These are phyloP conservation scores for Hylyphantes graminicola DNA, from an alignment of 1,140 invertebrate genomes.

Conservation along the genomic window DNA sequence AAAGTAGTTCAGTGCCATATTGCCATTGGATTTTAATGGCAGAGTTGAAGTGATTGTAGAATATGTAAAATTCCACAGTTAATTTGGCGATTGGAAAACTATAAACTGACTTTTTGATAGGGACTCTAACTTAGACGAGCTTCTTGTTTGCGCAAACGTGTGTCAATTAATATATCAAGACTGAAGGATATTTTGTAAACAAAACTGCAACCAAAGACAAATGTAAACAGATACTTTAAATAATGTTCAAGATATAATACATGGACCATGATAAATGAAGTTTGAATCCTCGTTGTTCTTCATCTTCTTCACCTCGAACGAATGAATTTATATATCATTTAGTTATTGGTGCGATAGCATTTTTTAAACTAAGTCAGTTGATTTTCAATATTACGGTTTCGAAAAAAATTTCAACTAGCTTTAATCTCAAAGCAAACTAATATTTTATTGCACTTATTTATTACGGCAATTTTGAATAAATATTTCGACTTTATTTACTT, in stretches of 20 bases:
- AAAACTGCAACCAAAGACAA: neutral
- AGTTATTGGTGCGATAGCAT: too few relatives aligned
- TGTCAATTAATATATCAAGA: slow-evolving; percentile 7
- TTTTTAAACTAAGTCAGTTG: too few relatives aligned
- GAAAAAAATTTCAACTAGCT: too few relatives aligned
- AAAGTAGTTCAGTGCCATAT: neutral
- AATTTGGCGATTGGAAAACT: neutral
- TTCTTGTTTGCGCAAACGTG: slow-evolving; percentile 1
- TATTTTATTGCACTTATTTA: neutral
- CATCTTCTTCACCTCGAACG: too few relatives aligned
- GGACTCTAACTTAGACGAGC: slow-evolving; percentile 37
- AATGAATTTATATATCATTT: too few relatives aligned
- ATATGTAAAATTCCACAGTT: neutral
- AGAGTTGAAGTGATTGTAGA: neutral
- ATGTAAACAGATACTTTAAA: neutral
- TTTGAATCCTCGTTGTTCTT: neutral
- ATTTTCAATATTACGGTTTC: too few relatives aligned
- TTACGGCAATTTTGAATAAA: slow-evolving; percentile 6
- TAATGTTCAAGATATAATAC: neutral
- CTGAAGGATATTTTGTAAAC: slow-evolving; percentile 14
- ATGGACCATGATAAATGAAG: neutral
- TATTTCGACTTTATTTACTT: neutral
- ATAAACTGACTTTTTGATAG: neutral
- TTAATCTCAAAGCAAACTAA: neutral
- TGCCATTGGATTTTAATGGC: neutral